Evolutionary conservation across 2,888 invertebrate genomes (phyloP).

Genomic region (Diplazon laetatorius): DNA sequence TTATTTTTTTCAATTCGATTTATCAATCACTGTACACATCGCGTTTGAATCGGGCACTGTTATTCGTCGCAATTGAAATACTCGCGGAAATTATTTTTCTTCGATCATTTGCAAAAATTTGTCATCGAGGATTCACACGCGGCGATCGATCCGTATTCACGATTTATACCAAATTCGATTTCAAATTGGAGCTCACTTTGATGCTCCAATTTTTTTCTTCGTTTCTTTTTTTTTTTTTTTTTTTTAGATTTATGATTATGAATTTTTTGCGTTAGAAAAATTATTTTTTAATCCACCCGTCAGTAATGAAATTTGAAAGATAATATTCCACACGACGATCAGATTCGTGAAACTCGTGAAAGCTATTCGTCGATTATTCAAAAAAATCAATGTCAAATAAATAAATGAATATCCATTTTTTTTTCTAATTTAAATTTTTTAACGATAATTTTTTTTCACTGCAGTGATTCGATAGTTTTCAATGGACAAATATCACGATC

Average conservation of each 20-base stretch:
- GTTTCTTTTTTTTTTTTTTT: background rate
- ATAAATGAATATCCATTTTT: too few species aligned
- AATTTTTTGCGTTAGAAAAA: too few species aligned
- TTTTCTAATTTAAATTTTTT: constrained; percentile 1
- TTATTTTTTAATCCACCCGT: background rate
- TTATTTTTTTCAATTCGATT: constrained; percentile 10
- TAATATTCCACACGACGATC: constrained; percentile 7
- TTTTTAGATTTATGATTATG: too few species aligned
- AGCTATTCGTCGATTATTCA: background rate
- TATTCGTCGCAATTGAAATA: constrained; percentile 11
- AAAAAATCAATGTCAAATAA: background rate
- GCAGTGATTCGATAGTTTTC: background rate
- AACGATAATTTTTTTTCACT: constrained; percentile 9
- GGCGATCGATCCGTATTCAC: background rate
- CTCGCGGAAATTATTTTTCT: background rate
- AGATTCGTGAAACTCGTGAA: background rate
- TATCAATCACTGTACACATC: constrained; percentile 54
- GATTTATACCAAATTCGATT: background rate
- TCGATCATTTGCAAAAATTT: background rate
- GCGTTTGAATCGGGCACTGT: constrained; percentile 36
- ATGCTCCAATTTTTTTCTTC: background rate
- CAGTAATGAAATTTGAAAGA: background rate
- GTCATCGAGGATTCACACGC: background rate
- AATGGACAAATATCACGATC: constrained; percentile 34
- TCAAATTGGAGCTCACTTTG: background rate